Evolutionary conservation across 2,797 vertebrate species (phyloP).

Genomic region (Cirrhinus mrigala): DNA sequence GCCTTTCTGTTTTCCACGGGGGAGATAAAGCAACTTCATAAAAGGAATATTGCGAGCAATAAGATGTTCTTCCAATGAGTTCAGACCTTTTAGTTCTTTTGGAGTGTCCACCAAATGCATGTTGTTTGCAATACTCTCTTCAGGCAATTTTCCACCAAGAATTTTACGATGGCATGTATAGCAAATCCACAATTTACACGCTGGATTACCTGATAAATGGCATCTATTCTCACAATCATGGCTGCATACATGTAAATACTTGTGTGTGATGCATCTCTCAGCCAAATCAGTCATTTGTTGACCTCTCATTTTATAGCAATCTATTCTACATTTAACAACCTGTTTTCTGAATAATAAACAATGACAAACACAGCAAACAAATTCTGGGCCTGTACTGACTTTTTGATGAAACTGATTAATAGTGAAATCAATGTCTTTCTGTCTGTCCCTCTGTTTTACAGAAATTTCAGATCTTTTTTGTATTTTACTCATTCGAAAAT

Average conservation of each 20-base stretch:
- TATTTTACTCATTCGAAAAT: neutral
- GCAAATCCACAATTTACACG: constrained; percentile 21
- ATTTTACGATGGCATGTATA: constrained; percentile 8
- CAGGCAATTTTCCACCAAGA: neutral
- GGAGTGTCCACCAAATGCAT: neutral
- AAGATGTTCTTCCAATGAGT: constrained; percentile 13
- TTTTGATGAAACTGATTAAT: constrained; percentile 1
- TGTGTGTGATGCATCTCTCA: neutral
- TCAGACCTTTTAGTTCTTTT: constrained; percentile 1
- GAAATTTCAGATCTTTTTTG: neutral
- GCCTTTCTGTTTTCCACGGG: neutral
- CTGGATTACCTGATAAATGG: neutral
- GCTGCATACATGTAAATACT: neutral
- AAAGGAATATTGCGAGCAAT: constrained; percentile 21
- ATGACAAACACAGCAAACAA: constrained; percentile 5
- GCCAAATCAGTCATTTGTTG: neutral
- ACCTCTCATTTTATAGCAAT: constrained; percentile 2
- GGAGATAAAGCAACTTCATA: neutral
- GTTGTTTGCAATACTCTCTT: neutral
- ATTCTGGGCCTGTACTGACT: constrained; percentile 7
- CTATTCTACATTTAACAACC: neutral
- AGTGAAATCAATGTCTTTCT: neutral
- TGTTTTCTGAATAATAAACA: constrained; percentile 19
- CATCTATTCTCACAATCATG: neutral
- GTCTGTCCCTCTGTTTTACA: neutral